Conservation (phyloP, 2,113 vertebrate genomes). For the Xenopus laevis region DNA sequence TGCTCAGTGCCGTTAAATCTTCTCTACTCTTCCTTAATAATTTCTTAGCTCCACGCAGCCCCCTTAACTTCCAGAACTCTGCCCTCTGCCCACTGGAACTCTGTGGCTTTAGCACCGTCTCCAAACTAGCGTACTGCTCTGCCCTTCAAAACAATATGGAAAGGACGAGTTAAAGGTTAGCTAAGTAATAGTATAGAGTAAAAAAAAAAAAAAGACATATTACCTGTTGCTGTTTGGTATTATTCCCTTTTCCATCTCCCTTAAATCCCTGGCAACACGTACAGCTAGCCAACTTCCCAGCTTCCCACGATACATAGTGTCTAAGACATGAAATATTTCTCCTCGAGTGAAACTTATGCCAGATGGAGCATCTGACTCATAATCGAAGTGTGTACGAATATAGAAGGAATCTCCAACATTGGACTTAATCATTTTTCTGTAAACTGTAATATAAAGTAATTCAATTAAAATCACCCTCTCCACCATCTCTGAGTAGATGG, state of each 20-base stretch:
- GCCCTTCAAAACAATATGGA: slow-evolving; percentile 67
- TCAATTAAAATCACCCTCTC: no score
- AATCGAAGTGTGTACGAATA: slow-evolving; percentile 90
- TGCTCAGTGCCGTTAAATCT: slow-evolving; percentile 86
- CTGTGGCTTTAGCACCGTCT: slow-evolving; percentile 63
- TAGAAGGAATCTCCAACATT: slow-evolving; percentile 88
- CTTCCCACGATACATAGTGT: slow-evolving; percentile 82
- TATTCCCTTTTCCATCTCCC: slow-evolving; percentile 84
- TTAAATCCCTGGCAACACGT: slow-evolving; percentile 84
- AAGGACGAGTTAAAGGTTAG: background rate
- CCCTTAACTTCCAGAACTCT: slow-evolving; percentile 94
- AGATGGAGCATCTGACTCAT: slow-evolving; percentile 67
- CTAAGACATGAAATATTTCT: slow-evolving; percentile 88
- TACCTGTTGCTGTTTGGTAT: slow-evolving; percentile 87
- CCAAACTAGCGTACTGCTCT: slow-evolving; percentile 78
- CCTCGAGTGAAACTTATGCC: slow-evolving; percentile 84
- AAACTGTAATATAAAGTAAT: slow-evolving; percentile 67
- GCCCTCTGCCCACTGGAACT: slow-evolving; percentile 69
- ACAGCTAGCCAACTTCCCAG: slow-evolving; percentile 83
- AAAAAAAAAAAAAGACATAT: background rate
- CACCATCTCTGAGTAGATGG: no score
- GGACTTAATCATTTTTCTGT: slow-evolving; percentile 83
- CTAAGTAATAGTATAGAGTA: background rate
- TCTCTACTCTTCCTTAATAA: slow-evolving; percentile 73
- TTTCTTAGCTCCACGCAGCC: slow-evolving; percentile 88